Percentiles rank a stretch among this genome's conserved stretches.
phyloP scores from a whole-genome alignment of 2,888 invertebrate species.

The Melanotus villosus region DNA sequence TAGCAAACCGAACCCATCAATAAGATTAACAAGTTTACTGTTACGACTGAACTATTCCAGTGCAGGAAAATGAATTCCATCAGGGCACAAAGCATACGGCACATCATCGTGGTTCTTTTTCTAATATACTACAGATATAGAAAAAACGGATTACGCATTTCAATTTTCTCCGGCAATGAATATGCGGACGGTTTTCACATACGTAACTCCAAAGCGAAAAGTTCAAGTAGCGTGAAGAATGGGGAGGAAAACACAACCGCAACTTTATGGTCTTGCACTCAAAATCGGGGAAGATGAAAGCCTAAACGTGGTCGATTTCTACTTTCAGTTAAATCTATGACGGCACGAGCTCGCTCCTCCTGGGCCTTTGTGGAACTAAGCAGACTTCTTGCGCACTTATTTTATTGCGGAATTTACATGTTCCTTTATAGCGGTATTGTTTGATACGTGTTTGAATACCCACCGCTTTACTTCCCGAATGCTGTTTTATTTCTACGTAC shows the following conservation, averaged over 20 bases:
- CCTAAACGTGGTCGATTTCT: not conserved
- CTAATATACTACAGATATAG: slow-evolving; percentile 1
- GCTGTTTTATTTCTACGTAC: slow-evolving; percentile 29
- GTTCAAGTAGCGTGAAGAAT: slow-evolving; percentile 16
- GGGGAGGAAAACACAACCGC: not conserved
- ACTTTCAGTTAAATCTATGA: slow-evolving; percentile 17
- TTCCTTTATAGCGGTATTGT: slow-evolving; percentile 45
- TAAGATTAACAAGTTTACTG: slow-evolving; percentile 43
- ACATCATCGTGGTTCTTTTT: not conserved
- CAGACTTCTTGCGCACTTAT: slow-evolving; percentile 42
- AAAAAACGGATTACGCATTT: not conserved
- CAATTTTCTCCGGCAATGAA: not conserved
- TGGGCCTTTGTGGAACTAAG: slow-evolving; percentile 4
- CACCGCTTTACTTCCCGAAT: slow-evolving; percentile 44
- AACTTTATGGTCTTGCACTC: slow-evolving; percentile 1
- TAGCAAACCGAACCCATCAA: slow-evolving; percentile 27
- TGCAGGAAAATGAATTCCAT: slow-evolving; percentile 24
- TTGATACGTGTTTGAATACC: slow-evolving; percentile 49
- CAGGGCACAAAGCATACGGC: not conserved
- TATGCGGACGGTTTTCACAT: not conserved
- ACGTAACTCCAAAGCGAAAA: slow-evolving; percentile 11
- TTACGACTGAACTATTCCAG: slow-evolving; percentile 31
- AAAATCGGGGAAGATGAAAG: not conserved
- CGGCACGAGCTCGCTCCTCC: slow-evolving; percentile 9
- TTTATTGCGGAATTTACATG: slow-evolving; percentile 41